Evolutionary conservation across 35 echinoderm and acorn worm species (phyloP), one percentile per base, ranked within the genome.

Genomic region (Anneissia japonica): DNA sequence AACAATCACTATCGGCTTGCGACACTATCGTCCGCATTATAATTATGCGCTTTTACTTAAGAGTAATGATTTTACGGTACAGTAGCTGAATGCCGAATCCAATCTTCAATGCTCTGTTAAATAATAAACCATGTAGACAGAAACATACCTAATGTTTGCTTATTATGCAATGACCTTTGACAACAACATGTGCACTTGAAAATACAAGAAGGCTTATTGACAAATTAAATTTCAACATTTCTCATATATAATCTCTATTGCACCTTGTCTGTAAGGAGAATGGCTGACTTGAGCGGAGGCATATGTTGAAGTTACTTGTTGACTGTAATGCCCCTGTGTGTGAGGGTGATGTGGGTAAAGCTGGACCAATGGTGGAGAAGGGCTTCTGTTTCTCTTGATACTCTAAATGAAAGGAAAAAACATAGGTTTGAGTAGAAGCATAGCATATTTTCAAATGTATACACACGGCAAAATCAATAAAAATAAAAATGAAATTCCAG

Each of bases 311-410:
- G 51, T 64, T 19, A 64, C 83, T 21, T 77, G 91, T 34, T 91
- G 89, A 3, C 86, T 38, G 41, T 91, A 99, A 28, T 89, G 85
- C 1, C 87, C 75, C 29, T 74, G 79, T 74, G 85, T 91, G 0
- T 93, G 84, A 46, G 91, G 83, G 43, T 93, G 89, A 80, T 93
- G 92, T 23, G 96, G 96, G 79, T 99, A 99, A 7, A 99, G 92
- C 30, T 99, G 85, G 12, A 99, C 96, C 33, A 99, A 81, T 34
- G 96, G 96, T 0, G 96, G 96, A 37, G 96, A 99, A 31, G 92
- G 96, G 81, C 96, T 99, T 38, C 96, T 77, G 31, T 86, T 80
- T 73, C 96, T 82, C 80, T 99, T 99, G 23, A 99, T 90, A 33
- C 85, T 89, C 92, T 93, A 46, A 13, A 74, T 46, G 77, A 35